Conservation (phyloP, 2,113 vertebrate genomes). For the Hemiscyllium ocellatum region DNA sequence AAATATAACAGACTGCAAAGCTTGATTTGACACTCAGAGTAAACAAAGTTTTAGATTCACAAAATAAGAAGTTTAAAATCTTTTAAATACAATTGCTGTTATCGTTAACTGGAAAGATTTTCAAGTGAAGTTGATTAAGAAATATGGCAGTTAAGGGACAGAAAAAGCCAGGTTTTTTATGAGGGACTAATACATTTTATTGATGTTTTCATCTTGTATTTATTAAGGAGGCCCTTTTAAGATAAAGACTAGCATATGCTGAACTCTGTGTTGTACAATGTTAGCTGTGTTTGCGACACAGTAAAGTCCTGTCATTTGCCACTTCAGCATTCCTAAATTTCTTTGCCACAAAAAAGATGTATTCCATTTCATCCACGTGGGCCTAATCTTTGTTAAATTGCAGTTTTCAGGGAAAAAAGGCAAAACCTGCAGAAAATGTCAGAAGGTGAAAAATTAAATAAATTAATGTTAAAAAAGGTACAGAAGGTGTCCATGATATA, state of each 20-base stretch:
- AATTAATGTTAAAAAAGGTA: too few relatives aligned
- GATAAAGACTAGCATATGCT: not conserved
- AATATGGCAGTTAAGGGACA: not conserved
- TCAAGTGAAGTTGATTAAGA: constrained; percentile 4
- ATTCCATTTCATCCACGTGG: too few relatives aligned
- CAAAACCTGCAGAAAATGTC: too few relatives aligned
- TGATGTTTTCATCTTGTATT: constrained; percentile 11
- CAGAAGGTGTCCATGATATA: too few relatives aligned
- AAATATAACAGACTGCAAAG: not conserved
- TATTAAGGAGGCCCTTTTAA: not conserved
- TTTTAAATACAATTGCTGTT: not conserved
- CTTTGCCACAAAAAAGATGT: too few relatives aligned
- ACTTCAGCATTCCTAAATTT: too few relatives aligned
- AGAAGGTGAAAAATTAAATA: too few relatives aligned
- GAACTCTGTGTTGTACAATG: not conserved
- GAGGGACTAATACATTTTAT: not conserved
- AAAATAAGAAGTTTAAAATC: not conserved
- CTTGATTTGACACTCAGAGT: not conserved
- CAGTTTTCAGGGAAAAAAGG: too few relatives aligned
- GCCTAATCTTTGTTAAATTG: too few relatives aligned
- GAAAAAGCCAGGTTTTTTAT: not conserved
- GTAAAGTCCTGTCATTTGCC: too few relatives aligned
- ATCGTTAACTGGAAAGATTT: not conserved
- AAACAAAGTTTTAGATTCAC: not conserved
- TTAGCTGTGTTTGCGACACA: not conserved